Evolutionary conservation across 1,140 invertebrate genomes (phyloP).

Genomic region (Nephila pilipes): DNA sequence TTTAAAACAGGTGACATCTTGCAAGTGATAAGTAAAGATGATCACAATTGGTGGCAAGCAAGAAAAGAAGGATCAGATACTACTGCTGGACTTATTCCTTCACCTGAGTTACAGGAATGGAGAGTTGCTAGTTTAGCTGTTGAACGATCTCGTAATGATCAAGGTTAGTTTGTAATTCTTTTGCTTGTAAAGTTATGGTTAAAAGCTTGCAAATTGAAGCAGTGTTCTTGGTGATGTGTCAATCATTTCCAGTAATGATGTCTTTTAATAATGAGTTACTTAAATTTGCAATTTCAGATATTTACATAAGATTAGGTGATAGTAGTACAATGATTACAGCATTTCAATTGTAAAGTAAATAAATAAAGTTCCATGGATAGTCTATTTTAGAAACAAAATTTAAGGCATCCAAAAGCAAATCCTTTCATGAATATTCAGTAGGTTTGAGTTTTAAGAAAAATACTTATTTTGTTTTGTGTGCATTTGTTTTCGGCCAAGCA

Average conservation of each 20-base stretch:
- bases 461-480: no score
- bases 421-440: no score
- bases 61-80: slow-evolving; percentile 91
- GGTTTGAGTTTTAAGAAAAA: no score
- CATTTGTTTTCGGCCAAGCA: no score
- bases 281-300: no score
- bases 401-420: no score
- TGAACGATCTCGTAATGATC: slow-evolving; percentile 77
- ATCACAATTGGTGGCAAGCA: slow-evolving; percentile 99
- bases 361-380: no score
- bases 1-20: slow-evolving; percentile 98
- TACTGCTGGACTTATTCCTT: slow-evolving; percentile 98
- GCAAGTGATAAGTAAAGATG: slow-evolving; percentile 99
- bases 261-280: neutral
- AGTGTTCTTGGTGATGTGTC: neutral
- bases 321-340: no score
- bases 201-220: neutral
- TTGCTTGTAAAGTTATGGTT: neutral
- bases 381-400: no score
- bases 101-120: slow-evolving; percentile 99
- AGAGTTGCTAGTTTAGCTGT: slow-evolving; percentile 95
- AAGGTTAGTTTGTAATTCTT: slow-evolving; percentile 39
- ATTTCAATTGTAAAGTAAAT: no score
- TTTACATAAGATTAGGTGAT: no score
- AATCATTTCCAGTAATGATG: neutral